These are phyloP conservation scores for Alfaro cultratus DNA, from an alignment of 2,797 vertebrate genomes.

Conservation along the genomic window DNA sequence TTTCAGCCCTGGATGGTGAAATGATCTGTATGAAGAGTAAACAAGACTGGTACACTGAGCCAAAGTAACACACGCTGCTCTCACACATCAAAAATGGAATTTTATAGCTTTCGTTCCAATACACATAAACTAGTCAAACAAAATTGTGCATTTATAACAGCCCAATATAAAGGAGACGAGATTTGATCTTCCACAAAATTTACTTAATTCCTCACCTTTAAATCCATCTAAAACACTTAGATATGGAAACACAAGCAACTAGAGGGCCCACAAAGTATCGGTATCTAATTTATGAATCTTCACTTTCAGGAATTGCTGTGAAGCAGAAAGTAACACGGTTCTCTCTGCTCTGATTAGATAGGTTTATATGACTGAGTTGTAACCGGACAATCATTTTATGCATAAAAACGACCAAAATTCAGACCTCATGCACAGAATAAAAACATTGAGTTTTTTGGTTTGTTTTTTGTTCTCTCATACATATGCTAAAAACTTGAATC, in stretches of 20 bases:
- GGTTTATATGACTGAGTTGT: background rate
- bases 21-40: background rate
- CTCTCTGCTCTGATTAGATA: background rate
- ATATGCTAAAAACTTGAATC: background rate
- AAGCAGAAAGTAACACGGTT: background rate
- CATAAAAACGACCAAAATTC: background rate
- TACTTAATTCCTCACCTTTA: background rate
- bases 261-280: background rate
- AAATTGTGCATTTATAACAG: background rate
- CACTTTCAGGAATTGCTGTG: background rate
- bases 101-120: background rate
- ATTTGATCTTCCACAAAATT: background rate
- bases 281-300: background rate
- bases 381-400: background rate
- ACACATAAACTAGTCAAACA: background rate
- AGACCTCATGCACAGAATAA: background rate
- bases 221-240: background rate
- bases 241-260: background rate
- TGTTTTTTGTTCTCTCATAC: background rate
- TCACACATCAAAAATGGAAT: background rate
- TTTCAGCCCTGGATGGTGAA: background rate
- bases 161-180: background rate
- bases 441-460: background rate
- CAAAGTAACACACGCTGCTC: background rate
- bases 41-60: background rate